These are phyloP conservation scores for Ricordea florida DNA, from an alignment of 92 coral and sea anemone species.

Conservation along the genomic window DNA sequence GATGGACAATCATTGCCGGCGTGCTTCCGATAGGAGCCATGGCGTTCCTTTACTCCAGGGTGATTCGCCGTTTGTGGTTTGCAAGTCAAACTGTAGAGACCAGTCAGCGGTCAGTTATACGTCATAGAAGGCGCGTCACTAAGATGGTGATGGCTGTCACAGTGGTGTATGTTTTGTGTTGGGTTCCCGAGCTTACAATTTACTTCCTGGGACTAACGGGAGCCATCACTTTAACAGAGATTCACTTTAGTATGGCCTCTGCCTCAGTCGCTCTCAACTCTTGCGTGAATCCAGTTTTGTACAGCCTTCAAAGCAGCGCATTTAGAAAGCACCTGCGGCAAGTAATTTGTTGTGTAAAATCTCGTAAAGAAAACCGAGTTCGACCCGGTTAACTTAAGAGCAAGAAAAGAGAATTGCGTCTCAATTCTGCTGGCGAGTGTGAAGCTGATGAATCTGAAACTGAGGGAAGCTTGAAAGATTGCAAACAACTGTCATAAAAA, in stretches of 20 bases:
- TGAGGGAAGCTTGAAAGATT: no score
- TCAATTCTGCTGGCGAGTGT: no score
- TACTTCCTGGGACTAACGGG: neutral
- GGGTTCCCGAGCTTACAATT: neutral
- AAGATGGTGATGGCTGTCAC: slow-evolving; percentile 14
- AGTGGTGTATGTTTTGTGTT: slow-evolving; percentile 2
- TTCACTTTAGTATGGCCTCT: neutral
- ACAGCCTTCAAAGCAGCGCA: neutral
- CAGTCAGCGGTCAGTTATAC: neutral
- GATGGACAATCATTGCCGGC: slow-evolving; percentile 47
- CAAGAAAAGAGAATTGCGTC: no score
- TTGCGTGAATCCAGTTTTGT: neutral
- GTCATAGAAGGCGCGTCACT: neutral
- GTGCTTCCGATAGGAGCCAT: slow-evolving; percentile 29
- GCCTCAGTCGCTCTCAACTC: neutral
- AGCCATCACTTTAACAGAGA: neutral
- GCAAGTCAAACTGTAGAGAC: neutral
- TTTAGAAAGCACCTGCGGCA: neutral
- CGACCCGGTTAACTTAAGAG: no score
- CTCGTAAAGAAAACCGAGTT: neutral
- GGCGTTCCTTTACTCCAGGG: slow-evolving; percentile 39
- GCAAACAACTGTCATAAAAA: no score
- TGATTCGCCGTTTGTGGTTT: neutral
- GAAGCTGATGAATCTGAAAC: no score
- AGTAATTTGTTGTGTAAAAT: neutral